These are phyloP conservation scores for Lordiphosa clarofinis DNA, from an alignment of 1,140 invertebrate species.

Conservation along the genomic window DNA sequence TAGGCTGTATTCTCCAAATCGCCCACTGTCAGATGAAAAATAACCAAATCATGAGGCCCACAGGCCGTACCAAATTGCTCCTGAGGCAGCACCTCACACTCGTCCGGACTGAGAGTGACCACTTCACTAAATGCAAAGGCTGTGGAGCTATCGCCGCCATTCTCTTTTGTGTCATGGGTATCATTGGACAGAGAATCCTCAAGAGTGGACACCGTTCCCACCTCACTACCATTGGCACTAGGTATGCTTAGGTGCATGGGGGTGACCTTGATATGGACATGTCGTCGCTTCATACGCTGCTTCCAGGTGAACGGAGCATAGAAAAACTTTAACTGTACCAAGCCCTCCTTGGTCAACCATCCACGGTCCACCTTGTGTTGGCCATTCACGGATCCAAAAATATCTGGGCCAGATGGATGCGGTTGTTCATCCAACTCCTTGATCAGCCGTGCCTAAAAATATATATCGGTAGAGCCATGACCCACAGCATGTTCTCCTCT, in stretches of 20 bases:
- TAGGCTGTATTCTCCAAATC: slow-evolving; percentile 88
- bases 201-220: slow-evolving; percentile 55
- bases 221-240: slow-evolving; percentile 49
- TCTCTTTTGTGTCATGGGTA: slow-evolving; percentile 81
- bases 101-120: slow-evolving; percentile 82
- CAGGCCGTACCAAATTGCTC: slow-evolving; percentile 91
- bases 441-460: slow-evolving; percentile 83
- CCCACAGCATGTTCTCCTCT: too few relatives aligned
- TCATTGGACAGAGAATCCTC: slow-evolving; percentile 83
- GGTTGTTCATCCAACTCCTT: slow-evolving; percentile 62
- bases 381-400: slow-evolving; percentile 83
- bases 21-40: slow-evolving; percentile 89
- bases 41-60: slow-evolving; percentile 86
- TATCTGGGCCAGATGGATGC: slow-evolving; percentile 78
- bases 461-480: too few relatives aligned
- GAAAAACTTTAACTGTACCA: slow-evolving; percentile 93
- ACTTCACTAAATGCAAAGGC: slow-evolving; percentile 83
- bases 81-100: slow-evolving; percentile 85
- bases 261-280: slow-evolving; percentile 88
- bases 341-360: slow-evolving; percentile 92
- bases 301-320: slow-evolving; percentile 92
- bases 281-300: slow-evolving; percentile 86
- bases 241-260: slow-evolving; percentile 86
- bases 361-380: slow-evolving; percentile 86
- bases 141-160: slow-evolving; percentile 80